These are phyloP conservation scores for Anoplophora glabripennis DNA, from an alignment of 1,140 invertebrate species.

Conservation along the genomic window DNA sequence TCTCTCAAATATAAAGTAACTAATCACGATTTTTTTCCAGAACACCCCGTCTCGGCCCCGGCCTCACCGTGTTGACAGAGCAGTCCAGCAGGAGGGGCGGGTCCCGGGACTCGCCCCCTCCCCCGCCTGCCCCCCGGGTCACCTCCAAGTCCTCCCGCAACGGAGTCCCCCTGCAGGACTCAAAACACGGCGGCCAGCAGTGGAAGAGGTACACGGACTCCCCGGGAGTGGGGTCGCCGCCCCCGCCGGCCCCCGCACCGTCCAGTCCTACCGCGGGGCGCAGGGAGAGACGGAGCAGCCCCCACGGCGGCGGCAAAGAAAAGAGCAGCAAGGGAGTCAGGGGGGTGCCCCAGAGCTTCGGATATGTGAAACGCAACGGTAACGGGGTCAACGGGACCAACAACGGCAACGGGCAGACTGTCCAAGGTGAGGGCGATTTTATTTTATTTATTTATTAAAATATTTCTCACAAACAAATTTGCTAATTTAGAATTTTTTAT, in stretches of 20 bases:
- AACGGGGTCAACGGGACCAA: slow-evolving; percentile 48
- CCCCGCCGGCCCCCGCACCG: slow-evolving; percentile 48
- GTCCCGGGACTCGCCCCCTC: slow-evolving; percentile 27
- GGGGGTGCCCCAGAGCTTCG: slow-evolving; percentile 75
- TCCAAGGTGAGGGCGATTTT: slow-evolving; percentile 2
- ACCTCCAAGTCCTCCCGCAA: slow-evolving; percentile 26
- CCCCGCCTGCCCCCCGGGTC: slow-evolving; percentile 30
- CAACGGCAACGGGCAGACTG: slow-evolving; percentile 19
- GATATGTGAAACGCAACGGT: slow-evolving; percentile 76
- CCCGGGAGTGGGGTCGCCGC: slow-evolving; percentile 41
- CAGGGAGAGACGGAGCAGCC: slow-evolving; percentile 48
- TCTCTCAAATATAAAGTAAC: neutral
- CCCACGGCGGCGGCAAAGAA: slow-evolving; percentile 41
- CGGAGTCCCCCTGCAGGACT: slow-evolving; percentile 20
- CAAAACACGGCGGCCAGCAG: neutral
- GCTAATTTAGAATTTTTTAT: no score
- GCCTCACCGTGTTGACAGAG: slow-evolving; percentile 39
- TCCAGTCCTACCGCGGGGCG: slow-evolving; percentile 51
- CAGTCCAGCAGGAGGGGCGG: slow-evolving; percentile 32
- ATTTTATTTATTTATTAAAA: no score
- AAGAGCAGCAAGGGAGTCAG: slow-evolving; percentile 41
- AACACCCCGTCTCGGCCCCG: slow-evolving; percentile 29
- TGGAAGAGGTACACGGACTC: slow-evolving; percentile 51
- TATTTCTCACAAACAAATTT: no score
- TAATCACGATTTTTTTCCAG: slow-evolving; percentile 25